Evolutionary conservation across 2,888 invertebrate species (phyloP).

Genomic region (Macropis europaea): DNA sequence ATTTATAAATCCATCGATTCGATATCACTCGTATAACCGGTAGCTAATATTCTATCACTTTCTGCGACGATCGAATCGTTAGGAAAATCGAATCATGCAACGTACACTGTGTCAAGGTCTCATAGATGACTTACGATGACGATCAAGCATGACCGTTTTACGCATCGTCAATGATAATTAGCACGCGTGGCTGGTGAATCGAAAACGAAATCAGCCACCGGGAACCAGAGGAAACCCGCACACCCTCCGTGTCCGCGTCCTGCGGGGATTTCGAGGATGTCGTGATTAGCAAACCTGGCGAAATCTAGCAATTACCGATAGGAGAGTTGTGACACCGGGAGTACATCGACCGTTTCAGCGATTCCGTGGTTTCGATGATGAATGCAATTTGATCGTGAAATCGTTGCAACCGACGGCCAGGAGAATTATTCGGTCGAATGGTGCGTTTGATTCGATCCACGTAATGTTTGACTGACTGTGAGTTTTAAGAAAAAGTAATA

Average conservation of each 20-base stretch:
- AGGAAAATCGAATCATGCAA: neutral
- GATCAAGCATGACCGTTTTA: constrained; percentile 21
- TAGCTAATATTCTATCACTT: too few relatives aligned
- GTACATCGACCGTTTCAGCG: neutral
- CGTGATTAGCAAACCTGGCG: neutral
- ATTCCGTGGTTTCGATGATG: too few relatives aligned
- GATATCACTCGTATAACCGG: too few relatives aligned
- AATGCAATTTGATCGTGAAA: too few relatives aligned
- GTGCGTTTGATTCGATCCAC: too few relatives aligned
- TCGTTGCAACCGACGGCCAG: too few relatives aligned
- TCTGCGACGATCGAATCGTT: neutral
- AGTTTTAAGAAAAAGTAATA: too few relatives aligned
- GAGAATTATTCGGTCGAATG: too few relatives aligned
- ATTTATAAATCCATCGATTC: too few relatives aligned
- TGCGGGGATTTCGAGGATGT: neutral
- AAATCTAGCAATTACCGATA: neutral
- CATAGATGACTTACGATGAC: neutral
- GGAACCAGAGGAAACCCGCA: neutral
- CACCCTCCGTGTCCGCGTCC: neutral
- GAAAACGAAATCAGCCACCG: neutral
- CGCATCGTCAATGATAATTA: constrained; percentile 35
- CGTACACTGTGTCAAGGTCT: constrained; percentile 22
- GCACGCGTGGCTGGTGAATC: constrained; percentile 5
- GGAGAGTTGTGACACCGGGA: neutral
- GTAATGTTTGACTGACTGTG: too few relatives aligned